Percentiles rank a stretch among this genome's conserved stretches.
These are phyloP conservation scores for Pseudopipra pipra DNA, from an alignment of 2,113 vertebrate genomes.

Conservation along the genomic window DNA sequence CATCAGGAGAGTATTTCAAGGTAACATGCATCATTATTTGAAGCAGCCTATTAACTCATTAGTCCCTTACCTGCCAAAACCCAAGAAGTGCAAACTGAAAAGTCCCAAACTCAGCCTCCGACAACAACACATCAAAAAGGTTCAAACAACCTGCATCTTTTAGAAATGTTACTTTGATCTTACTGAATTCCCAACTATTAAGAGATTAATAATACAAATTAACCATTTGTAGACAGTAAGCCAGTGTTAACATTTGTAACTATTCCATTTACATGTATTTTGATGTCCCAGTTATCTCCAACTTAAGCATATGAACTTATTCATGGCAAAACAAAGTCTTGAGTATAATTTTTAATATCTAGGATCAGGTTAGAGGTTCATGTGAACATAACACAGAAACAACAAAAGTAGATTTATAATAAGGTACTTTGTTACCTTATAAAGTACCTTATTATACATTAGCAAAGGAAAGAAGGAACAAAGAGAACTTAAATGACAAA, in stretches of 20 bases:
- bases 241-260: background rate
- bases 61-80: background rate
- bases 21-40: background rate
- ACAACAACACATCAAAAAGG: background rate
- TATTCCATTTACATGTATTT: background rate
- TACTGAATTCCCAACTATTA: background rate
- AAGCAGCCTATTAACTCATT: background rate
- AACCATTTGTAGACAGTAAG: background rate
- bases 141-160: background rate
- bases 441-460: background rate
- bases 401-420: background rate
- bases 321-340: background rate
- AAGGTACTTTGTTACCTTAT: background rate
- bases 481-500: background rate
- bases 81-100: background rate
- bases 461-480: slow-evolving; percentile 9
- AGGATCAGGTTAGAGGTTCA: background rate
- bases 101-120: background rate
- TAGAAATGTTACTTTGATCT: background rate
- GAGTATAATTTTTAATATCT: background rate
- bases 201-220: background rate
- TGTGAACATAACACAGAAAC: background rate
- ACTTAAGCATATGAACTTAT: background rate
- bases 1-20: background rate
- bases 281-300: background rate